Conservation (phyloP, 2,888 invertebrate genomes). For the Spialia ferax region DNA sequence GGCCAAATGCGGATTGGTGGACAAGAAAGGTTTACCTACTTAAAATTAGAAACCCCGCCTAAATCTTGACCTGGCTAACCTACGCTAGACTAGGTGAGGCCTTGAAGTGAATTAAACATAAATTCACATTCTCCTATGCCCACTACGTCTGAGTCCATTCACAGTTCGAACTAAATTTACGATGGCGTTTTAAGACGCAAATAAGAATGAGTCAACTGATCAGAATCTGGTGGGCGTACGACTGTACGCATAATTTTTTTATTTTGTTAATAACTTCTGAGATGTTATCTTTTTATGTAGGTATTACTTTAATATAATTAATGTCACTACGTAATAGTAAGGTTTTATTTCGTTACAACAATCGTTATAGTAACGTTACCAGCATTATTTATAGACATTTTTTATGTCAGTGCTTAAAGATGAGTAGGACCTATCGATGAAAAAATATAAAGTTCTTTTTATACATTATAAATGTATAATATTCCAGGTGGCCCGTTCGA, state of each 20-base stretch:
- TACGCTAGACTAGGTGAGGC: conserved; percentile 9
- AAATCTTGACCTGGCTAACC: conserved; percentile 10
- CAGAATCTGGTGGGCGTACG: conserved; percentile 44
- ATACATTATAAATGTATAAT: neutral
- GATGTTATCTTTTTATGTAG: no score
- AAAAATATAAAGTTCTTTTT: no score
- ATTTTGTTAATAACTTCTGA: no score
- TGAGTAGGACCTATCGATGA: no score
- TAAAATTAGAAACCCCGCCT: neutral
- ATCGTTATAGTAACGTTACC: no score
- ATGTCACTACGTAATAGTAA: no score
- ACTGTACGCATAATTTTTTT: no score
- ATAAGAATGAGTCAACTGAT: conserved; percentile 47
- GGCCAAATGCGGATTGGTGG: no score
- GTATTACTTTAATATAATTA: no score
- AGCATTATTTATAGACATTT: no score
- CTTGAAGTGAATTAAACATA: conserved; percentile 16
- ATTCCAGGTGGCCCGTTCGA: conserved; percentile 93
- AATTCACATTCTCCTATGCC: conserved; percentile 9
- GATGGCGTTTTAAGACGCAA: conserved; percentile 44
- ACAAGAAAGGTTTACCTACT: neutral
- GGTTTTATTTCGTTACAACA: no score
- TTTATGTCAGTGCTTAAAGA: no score
- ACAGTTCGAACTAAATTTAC: conserved; percentile 30
- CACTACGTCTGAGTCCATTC: conserved; percentile 40